Conservation (phyloP, 2,797 vertebrate species). For the Sardinella longiceps region DNA sequence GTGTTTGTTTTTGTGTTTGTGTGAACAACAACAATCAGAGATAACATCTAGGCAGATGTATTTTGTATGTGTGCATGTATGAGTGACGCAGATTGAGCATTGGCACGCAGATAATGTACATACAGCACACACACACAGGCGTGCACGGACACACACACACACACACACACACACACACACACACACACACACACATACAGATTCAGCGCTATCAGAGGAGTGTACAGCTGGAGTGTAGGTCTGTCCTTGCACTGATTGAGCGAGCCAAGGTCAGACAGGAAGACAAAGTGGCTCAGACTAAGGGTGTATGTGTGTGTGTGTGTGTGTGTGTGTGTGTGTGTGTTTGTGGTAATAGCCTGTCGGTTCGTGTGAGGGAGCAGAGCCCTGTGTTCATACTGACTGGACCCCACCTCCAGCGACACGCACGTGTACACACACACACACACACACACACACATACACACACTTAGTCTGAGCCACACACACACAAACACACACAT, state of each 20-base stretch:
- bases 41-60: background rate
- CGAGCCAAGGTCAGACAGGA: slow-evolving; percentile 11
- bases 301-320: background rate
- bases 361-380: background rate
- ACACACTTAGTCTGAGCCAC: too few relatives aligned
- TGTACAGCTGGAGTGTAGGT: background rate
- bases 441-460: background rate
- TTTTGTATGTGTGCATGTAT: too few relatives aligned
- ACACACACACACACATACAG: background rate
- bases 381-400: background rate
- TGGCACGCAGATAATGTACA: background rate
- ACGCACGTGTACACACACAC: background rate
- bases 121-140: too few relatives aligned
- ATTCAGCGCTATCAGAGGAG: background rate
- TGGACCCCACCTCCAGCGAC: background rate
- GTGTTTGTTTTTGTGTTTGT: too few relatives aligned
- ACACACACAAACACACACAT: too few relatives aligned
- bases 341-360: background rate
- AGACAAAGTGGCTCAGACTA: background rate
- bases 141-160: too few relatives aligned
- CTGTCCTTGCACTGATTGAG: slow-evolving; percentile 1
- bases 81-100: background rate
- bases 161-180: background rate
- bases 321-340: slow-evolving; percentile 11
- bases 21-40: background rate